Conservation (phyloP, 1,140 invertebrate genomes). For the Drosophila sucinea region DNA sequence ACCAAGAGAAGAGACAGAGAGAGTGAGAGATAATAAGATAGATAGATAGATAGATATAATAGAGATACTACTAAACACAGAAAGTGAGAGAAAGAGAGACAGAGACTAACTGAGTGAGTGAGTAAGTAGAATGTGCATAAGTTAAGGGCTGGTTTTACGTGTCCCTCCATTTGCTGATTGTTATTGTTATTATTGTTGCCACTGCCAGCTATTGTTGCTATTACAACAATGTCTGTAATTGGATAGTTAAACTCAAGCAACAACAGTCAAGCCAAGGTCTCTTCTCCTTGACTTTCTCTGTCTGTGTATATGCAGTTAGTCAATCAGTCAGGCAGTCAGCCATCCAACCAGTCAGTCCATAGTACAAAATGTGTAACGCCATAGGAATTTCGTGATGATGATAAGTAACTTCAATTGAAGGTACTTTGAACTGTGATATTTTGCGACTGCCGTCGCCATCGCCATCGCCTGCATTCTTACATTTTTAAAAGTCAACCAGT, state of each 20-base stretch:
- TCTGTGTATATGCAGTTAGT: background rate
- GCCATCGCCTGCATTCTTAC: background rate
- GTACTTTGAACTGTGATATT: conserved; percentile 50
- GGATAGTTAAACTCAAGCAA: conserved; percentile 70
- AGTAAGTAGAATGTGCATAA: conserved; percentile 63
- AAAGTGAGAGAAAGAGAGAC: background rate
- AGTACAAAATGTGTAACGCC: conserved; percentile 4
- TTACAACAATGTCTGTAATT: conserved; percentile 51
- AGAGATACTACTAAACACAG: background rate
- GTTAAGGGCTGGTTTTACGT: conserved; percentile 62
- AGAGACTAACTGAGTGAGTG: conserved; percentile 6
- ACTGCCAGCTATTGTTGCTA: conserved; percentile 38
- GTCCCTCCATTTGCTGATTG: conserved; percentile 37
- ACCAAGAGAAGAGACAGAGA: background rate
- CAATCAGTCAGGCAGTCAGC: background rate
- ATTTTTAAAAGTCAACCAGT: conserved; percentile 11
- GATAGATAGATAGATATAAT: conserved; percentile 7
- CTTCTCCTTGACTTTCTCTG: background rate
- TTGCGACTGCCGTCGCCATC: conserved; percentile 5
- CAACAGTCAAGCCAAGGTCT: conserved; percentile 40
- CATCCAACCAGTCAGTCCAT: background rate
- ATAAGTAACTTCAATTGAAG: conserved; percentile 4
- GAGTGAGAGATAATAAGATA: background rate
- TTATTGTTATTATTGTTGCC: conserved; percentile 13
- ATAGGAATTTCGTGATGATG: conserved; percentile 12